A percentile compares a stretch with the other conserved stretches of the same genome.
Evolutionary conservation across 2,113 vertebrate genomes (phyloP).

Genomic region (Oryctolagus cuniculus): mOryCun1.1 NC_091447.1:28180001-28180500

Average conservation of each 20-base stretch:
- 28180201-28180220: background rate
- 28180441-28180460: background rate
- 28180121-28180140: background rate
- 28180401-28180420: background rate
- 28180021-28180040: slow-evolving; percentile 81
- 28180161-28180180: background rate
- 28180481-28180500: background rate
- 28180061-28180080: background rate
- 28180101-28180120: background rate
- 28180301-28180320: background rate
- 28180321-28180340: background rate
- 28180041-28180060: background rate
- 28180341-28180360: background rate
- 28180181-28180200: background rate
- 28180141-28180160: background rate
- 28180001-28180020: slow-evolving; percentile 90
- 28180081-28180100: background rate
- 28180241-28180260: background rate
- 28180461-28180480: background rate
- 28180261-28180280: background rate
- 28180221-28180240: background rate
- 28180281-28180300: background rate
- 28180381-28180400: background rate
- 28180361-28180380: background rate
- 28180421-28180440: background rate